Base-by-base conservation (phyloP, 2,113 vertebrate species). In the Cranoglanis bouderius region DNA sequence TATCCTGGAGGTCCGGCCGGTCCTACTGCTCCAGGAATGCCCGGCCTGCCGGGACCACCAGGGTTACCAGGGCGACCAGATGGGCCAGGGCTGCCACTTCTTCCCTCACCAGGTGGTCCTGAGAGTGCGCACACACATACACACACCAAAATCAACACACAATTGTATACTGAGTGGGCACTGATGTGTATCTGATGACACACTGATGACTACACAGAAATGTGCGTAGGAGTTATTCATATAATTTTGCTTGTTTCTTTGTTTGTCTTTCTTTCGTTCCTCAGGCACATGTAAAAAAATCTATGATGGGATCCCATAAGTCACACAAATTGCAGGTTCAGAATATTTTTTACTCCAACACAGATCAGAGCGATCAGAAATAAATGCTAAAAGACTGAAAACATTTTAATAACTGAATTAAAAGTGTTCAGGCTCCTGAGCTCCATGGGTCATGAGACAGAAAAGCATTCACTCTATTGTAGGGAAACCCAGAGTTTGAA, bases 31-130 rank as follows among this genome's bases (percentile, higher is more conserved):
- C 98, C 98, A 0, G 97, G 96, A 3, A 95, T 93, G 0, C 98
- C 98, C 0, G 94, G 93, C 85, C 97, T 97, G 3, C 98, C 98
- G 0, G 97, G 61, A 0, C 94, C 87, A 29, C 98, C 98, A 2
- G 97, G 95, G 43, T 97, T 97, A 72, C 98, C 98, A 0, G 98
- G 97, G 32, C 96, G 95, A 0, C 98, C 98, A 14, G 96, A 93
- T 0, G 96, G 88, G 0, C 98, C 98, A 0, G 96, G 96, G 86
- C 91, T 97, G 72, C 98, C 98, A 1, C 96, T 95, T 43, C 98
- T 94, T 82, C 98, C 98, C 91, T 98, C 98, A 51, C 98, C 98
- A 0, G 96, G 95, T 14, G 96, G 91, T 80, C 98, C 98, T 99
- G 85, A 6, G 4, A n/a, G 70, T 26, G 85, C 88, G 86, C 46